These are phyloP conservation scores for Coptodon rendalli DNA, from an alignment of 2,113 vertebrate genomes.

Conservation along the genomic window DNA sequence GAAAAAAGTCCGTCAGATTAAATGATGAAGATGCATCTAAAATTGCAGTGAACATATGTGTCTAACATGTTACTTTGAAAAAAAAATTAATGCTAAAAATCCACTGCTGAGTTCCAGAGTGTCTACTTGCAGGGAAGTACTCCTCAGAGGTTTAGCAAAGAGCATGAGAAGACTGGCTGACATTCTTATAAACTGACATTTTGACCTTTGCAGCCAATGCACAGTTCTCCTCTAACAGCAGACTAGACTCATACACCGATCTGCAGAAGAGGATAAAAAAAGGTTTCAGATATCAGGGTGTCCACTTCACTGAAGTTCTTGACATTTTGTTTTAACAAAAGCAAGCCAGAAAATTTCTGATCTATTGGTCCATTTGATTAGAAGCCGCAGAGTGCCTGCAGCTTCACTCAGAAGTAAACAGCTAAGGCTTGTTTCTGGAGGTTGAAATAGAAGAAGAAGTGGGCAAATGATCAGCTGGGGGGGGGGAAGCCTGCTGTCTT, in stretches of 20 bases:
- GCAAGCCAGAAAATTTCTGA: neutral
- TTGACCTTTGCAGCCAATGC: slow-evolving; percentile 10
- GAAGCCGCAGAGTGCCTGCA: neutral
- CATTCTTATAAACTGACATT: slow-evolving; percentile 17
- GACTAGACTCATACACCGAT: neutral
- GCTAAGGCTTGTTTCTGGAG: neutral
- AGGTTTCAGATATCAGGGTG: slow-evolving; percentile 2
- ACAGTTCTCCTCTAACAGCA: neutral
- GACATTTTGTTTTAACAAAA: neutral
- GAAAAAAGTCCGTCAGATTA: neutral
- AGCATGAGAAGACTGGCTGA: neutral
- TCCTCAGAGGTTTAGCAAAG: neutral
- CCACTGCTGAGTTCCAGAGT: neutral
- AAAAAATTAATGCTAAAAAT: neutral
- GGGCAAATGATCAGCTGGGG: neutral
- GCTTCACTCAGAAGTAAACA: neutral
- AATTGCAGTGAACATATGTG: neutral
- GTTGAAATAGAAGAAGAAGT: neutral
- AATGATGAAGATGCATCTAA: neutral
- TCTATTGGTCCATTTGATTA: neutral
- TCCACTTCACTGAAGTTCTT: neutral
- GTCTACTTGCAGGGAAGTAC: neutral
- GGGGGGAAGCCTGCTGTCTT: neutral
- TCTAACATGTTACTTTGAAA: neutral
- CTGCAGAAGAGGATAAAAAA: neutral